Conservation (phyloP, 2,113 vertebrate genomes). For the Petrocephalus microphthalmus region DNA sequence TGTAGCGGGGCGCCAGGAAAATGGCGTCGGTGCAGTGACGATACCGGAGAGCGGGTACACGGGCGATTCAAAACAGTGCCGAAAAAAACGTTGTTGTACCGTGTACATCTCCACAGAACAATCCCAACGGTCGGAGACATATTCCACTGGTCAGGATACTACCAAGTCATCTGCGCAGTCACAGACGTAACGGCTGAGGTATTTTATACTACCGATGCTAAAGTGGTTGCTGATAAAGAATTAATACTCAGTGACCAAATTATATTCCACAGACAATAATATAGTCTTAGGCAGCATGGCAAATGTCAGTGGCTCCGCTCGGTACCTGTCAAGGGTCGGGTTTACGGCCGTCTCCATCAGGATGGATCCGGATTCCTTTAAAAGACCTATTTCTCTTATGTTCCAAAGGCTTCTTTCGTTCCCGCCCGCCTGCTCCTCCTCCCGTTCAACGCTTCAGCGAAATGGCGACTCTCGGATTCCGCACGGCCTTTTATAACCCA, state of each 20-base stretch:
- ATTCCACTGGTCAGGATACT: neutral
- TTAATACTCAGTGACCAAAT: neutral
- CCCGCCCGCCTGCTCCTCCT: conserved; percentile 31
- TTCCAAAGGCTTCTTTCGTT: conserved; percentile 46
- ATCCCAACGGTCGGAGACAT: neutral
- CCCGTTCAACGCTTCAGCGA: conserved; percentile 51
- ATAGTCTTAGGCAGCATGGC: conserved; percentile 40
- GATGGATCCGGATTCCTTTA: conserved; percentile 70
- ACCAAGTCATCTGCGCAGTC: neutral
- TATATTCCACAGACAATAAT: conserved; percentile 36
- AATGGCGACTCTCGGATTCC: conserved; percentile 61
- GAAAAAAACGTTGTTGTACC: neutral
- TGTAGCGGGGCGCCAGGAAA: conserved; percentile 1
- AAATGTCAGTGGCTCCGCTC: conserved; percentile 52
- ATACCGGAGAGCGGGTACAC: conserved; percentile 12
- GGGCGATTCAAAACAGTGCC: conserved; percentile 23
- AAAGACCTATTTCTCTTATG: conserved; percentile 43
- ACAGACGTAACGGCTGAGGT: neutral
- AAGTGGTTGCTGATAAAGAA: neutral
- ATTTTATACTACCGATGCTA: neutral
- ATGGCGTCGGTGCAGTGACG: conserved; percentile 26
- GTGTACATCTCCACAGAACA: neutral
- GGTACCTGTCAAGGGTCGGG: conserved; percentile 67
- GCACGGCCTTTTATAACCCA: conserved; percentile 56
- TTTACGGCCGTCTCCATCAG: conserved; percentile 65